Evolutionary conservation across 2,113 vertebrate species (phyloP).

Genomic region (Eudorcas thomsonii): DNA sequence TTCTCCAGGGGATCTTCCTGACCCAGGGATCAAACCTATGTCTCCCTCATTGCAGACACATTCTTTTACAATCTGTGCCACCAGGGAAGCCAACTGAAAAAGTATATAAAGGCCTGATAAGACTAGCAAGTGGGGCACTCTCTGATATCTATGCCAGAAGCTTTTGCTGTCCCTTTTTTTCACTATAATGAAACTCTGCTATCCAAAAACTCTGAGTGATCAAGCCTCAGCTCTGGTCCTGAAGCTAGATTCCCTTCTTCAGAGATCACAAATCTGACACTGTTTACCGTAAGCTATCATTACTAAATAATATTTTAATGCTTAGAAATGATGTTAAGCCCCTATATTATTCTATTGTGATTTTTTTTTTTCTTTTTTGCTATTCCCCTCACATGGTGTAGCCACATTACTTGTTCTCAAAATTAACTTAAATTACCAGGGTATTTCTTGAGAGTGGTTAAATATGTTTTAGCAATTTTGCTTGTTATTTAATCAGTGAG

Average conservation of each 20-base stretch:
- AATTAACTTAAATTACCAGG: neutral
- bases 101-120: neutral
- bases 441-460: neutral
- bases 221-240: neutral
- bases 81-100: neutral
- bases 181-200: neutral
- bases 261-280: neutral
- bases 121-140: neutral
- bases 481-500: neutral
- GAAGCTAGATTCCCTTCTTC: neutral
- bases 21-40: neutral
- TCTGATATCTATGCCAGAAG: neutral
- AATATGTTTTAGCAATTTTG: neutral
- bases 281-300: neutral
- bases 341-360: neutral
- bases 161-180: neutral
- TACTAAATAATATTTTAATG: neutral
- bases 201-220: neutral
- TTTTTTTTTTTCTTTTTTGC: neutral
- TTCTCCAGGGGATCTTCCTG: neutral
- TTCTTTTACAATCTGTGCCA: neutral
- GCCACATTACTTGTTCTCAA: neutral
- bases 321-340: neutral
- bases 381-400: neutral
- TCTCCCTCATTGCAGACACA: neutral